phyloP scores from a whole-genome alignment of 2,113 vertebrate genomes.

The Pollimyrus isidori region DNA sequence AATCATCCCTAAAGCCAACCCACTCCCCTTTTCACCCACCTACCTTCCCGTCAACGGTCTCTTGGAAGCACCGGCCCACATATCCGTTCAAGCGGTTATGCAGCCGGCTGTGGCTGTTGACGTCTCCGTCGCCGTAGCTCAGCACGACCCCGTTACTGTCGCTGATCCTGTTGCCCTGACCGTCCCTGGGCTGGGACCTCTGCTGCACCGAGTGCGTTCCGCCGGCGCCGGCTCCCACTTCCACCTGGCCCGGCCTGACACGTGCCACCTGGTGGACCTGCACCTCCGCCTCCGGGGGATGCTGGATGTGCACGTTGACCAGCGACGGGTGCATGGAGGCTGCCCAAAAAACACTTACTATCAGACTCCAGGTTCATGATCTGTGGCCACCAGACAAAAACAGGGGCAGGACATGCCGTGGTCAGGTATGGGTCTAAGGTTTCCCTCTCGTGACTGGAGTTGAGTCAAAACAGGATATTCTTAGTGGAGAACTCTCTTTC shows the following conservation, averaged over 20 bases:
- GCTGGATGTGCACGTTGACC: constrained; percentile 69
- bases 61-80: constrained; percentile 82
- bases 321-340: constrained; percentile 62
- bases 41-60: constrained; percentile 78
- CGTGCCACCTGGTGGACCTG: constrained; percentile 66
- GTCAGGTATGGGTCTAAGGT: not conserved
- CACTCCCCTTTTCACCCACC: not conserved
- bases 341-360: constrained; percentile 31
- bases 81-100: constrained; percentile 43
- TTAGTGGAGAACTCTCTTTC: not conserved
- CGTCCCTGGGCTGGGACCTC: constrained; percentile 47
- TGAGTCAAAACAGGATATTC: not conserved
- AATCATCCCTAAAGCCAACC: not conserved
- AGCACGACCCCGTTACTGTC: constrained; percentile 6
- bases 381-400: not conserved
- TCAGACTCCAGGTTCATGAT: not conserved
- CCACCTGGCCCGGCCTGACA: constrained; percentile 52
- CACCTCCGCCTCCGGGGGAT: constrained; percentile 61
- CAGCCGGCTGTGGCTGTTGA: constrained; percentile 26
- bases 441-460: not conserved
- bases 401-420: not conserved
- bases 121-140: constrained; percentile 26
- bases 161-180: constrained; percentile 20
- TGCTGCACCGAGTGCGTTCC: constrained; percentile 64
- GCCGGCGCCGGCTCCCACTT: constrained; percentile 53